A percentile compares a stretch with the other conserved stretches of the same genome.
These are phyloP conservation scores for Sialia sialis DNA, from an alignment of 2,113 vertebrate genomes.

Conservation along the genomic window DNA sequence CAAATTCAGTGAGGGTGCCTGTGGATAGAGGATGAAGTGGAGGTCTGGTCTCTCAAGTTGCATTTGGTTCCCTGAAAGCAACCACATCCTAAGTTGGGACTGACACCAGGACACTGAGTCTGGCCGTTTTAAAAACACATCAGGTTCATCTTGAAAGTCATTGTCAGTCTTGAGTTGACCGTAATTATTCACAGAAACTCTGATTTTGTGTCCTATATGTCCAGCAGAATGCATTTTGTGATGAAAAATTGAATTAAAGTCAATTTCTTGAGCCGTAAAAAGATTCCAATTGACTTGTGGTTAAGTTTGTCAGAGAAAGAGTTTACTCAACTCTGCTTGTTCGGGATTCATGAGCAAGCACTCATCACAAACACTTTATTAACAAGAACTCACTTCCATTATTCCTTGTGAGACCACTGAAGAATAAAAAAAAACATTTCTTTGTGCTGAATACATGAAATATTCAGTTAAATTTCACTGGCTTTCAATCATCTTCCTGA, in stretches of 20 bases:
- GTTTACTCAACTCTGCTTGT: neutral
- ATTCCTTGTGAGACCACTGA: neutral
- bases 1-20: neutral
- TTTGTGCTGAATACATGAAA: neutral
- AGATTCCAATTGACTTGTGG: neutral
- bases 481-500: neutral
- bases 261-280: neutral
- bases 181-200: neutral
- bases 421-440: neutral
- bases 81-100: neutral
- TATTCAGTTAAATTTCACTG: neutral
- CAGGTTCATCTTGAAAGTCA: neutral
- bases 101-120: neutral
- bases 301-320: neutral
- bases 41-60: neutral
- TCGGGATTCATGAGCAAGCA: neutral
- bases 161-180: neutral
- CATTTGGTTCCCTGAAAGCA: neutral
- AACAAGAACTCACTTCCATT: neutral
- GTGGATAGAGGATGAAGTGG: neutral
- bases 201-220: neutral
- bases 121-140: neutral
- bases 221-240: neutral
- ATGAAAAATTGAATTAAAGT: constrained; percentile 3
- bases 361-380: neutral